phyloP scores from a whole-genome alignment of 2,113 vertebrate species.

The Dromas ardeola region DNA sequence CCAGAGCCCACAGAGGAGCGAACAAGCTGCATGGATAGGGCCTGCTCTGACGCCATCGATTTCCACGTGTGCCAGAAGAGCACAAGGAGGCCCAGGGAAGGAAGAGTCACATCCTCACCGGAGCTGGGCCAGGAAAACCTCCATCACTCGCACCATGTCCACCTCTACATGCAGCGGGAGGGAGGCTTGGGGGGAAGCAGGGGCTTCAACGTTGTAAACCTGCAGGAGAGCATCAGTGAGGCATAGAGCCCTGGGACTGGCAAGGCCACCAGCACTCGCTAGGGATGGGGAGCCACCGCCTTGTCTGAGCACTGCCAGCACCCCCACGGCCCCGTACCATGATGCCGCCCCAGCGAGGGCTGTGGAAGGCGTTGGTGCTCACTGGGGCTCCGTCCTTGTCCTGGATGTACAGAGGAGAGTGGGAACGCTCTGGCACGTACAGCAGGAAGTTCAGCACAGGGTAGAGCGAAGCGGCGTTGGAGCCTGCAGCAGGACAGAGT shows the following conservation, averaged over 20 bases:
- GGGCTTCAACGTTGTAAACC: slow-evolving; percentile 90
- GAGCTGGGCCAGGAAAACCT: slow-evolving; percentile 93
- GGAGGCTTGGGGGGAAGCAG: slow-evolving; percentile 60
- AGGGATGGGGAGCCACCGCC: accelerated
- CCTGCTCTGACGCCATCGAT: neutral
- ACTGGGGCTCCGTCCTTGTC: slow-evolving; percentile 83
- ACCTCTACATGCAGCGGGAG: slow-evolving; percentile 84
- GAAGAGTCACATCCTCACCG: slow-evolving; percentile 75
- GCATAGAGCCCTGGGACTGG: neutral
- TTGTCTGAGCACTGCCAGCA: neutral
- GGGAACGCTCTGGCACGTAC: slow-evolving; percentile 89
- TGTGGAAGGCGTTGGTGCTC: slow-evolving; percentile 92
- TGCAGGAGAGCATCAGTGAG: neutral
- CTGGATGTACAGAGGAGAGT: slow-evolving; percentile 90
- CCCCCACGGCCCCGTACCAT: slow-evolving; percentile 76
- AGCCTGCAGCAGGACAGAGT: slow-evolving; percentile 73
- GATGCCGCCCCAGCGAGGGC: slow-evolving; percentile 96
- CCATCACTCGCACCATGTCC: slow-evolving; percentile 92
- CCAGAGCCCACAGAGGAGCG: accelerated
- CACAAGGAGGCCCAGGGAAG: neutral
- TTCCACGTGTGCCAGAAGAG: neutral
- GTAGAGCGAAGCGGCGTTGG: slow-evolving; percentile 91
- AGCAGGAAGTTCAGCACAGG: slow-evolving; percentile 95
- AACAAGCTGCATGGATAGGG: neutral
- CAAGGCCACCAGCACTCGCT: neutral